A percentile compares a stretch with the other conserved stretches of the same genome.
phyloP scores from a whole-genome alignment of 2,797 vertebrate genomes.

The Psittacula echo region DNA sequence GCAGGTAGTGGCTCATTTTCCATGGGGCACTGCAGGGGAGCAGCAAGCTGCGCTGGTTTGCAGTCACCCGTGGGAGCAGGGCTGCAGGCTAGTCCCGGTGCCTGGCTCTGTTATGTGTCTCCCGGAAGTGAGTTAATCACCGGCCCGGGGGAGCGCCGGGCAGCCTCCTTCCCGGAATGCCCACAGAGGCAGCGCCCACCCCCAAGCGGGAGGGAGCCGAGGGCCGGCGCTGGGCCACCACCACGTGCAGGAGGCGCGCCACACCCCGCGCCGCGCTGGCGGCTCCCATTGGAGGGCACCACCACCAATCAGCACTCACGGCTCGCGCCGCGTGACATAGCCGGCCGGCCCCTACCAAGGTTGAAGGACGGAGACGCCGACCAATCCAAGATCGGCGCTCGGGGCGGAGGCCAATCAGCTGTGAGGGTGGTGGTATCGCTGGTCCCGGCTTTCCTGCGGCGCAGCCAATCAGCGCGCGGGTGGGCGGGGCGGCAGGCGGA shows the following conservation, averaged over 20 bases:
- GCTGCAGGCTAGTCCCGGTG: fast-evolving
- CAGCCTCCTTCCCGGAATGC: too few relatives aligned
- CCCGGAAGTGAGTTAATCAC: not conserved
- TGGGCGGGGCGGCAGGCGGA: not conserved
- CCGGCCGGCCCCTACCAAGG: fast-evolving
- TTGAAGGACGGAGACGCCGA: fast-evolving
- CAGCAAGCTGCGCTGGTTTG: fast-evolving
- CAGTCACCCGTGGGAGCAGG: too few relatives aligned
- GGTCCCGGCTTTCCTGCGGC: fast-evolving
- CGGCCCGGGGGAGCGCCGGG: not conserved
- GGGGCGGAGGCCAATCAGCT: not conserved
- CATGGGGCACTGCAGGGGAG: fast-evolving
- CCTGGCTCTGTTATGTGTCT: fast-evolving
- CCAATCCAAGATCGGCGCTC: not conserved
- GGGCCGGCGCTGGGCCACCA: fast-evolving
- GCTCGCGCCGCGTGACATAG: fast-evolving
- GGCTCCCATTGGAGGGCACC: not conserved
- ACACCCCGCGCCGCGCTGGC: fast-evolving
- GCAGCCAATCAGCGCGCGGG: not conserved
- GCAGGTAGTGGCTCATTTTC: fast-evolving
- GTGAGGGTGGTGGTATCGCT: fast-evolving
- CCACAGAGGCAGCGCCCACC: not conserved
- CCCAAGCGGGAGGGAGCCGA: fast-evolving
- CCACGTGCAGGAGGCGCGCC: not conserved
- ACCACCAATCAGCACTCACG: not conserved